Evolutionary conservation across 1,140 invertebrate species (phyloP).

Genomic region (Diuraphis noxia): DNA sequence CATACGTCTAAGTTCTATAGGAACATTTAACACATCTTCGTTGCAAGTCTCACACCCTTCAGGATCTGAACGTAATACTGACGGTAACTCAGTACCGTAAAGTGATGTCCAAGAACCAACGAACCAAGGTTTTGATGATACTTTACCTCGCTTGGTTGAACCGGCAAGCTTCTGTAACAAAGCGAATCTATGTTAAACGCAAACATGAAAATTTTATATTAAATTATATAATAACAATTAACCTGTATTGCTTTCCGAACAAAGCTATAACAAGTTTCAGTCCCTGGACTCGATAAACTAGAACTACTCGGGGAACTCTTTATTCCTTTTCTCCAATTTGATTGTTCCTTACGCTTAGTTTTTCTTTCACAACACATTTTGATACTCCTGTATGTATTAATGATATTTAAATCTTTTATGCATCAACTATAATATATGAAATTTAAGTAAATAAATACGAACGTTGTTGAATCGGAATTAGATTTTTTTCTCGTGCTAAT

Average conservation of each 20-base stretch:
- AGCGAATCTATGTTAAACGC: slow-evolving; percentile 27
- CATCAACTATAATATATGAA: no score
- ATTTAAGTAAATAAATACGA: not conserved
- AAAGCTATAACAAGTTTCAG: slow-evolving; percentile 92
- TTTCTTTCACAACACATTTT: slow-evolving; percentile 36
- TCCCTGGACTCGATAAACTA: slow-evolving; percentile 79
- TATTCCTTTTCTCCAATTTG: slow-evolving; percentile 33
- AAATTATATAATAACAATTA: slow-evolving; percentile 55
- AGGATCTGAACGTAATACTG: slow-evolving; percentile 62
- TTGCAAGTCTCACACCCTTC: slow-evolving; percentile 65
- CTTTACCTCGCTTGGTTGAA: slow-evolving; percentile 65
- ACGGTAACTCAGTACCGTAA: slow-evolving; percentile 63
- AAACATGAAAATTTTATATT: not conserved
- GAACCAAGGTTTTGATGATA: slow-evolving; percentile 71
- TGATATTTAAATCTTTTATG: not conserved
- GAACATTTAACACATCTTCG: slow-evolving; percentile 74
- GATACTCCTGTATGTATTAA: not conserved
- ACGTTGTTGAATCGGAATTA: slow-evolving; percentile 42
- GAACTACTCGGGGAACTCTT: slow-evolving; percentile 74
- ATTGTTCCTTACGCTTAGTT: slow-evolving; percentile 33
- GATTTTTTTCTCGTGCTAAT: slow-evolving; percentile 63
- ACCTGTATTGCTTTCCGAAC: slow-evolving; percentile 84
- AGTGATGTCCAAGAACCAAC: slow-evolving; percentile 74
- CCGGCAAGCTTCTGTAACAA: slow-evolving; percentile 73
- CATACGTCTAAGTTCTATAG: slow-evolving; percentile 83